Conservation (phyloP, 1,140 invertebrate species). For the Saccostrea cuccullata region DNA sequence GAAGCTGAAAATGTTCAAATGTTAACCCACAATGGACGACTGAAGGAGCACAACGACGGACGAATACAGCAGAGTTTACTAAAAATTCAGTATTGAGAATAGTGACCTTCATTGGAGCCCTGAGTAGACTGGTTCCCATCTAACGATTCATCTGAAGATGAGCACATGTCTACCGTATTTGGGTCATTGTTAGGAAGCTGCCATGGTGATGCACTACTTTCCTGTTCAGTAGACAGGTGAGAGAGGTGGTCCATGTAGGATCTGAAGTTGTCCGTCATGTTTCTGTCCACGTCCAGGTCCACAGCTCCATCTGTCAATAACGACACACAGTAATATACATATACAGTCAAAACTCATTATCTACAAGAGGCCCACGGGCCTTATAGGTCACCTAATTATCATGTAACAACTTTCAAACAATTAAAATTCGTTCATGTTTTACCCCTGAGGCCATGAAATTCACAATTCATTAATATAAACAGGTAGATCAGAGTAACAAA, state of each 20-base stretch:
- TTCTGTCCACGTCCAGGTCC: not conserved
- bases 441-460: no score
- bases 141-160: conserved; percentile 46
- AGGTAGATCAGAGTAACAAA: no score
- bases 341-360: not conserved
- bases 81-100: not conserved
- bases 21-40: no score
- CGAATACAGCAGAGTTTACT: no score
- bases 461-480: no score
- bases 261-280: conserved; percentile 66
- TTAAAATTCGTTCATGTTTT: no score
- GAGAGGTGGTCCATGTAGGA: conserved; percentile 70
- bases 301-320: not conserved
- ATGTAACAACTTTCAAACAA: no score
- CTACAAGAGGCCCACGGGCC: no score
- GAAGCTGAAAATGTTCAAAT: no score
- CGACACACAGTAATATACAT: not conserved
- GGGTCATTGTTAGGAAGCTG: conserved; percentile 15
- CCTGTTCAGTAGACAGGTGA: conserved; percentile 56
- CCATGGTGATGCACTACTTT: conserved; percentile 21
- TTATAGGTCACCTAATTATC: no score
- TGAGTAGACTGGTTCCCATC: not conserved
- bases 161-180: conserved; percentile 59
- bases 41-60: no score
- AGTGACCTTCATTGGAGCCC: not conserved